phyloP scores from a whole-genome alignment of 2,797 vertebrate genomes.

The Trematomus bernacchii region DNA sequence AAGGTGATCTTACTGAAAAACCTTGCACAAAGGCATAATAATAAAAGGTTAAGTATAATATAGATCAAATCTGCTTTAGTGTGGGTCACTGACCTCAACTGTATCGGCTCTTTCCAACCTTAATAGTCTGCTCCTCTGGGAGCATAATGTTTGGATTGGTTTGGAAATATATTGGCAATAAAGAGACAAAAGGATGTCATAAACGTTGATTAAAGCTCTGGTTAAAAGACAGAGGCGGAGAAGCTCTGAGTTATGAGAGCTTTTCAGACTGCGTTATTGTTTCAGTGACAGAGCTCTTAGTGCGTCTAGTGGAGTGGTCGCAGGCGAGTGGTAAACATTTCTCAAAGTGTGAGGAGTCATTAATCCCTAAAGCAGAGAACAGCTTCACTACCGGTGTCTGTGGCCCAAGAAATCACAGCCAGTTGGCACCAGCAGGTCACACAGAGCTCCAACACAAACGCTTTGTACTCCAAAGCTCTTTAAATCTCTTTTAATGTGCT shows the following conservation, averaged over 20 bases:
- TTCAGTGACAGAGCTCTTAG: conserved; percentile 88
- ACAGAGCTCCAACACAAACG: conserved; percentile 66
- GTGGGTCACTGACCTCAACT: conserved; percentile 86
- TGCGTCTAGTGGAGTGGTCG: conserved; percentile 74
- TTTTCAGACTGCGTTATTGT: conserved; percentile 86
- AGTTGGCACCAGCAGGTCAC: conserved; percentile 79
- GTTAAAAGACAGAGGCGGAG: conserved; percentile 87
- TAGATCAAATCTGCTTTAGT: conserved; percentile 85
- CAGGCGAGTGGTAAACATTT: conserved; percentile 84
- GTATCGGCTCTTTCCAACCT: conserved; percentile 83
- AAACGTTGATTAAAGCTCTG: conserved; percentile 89
- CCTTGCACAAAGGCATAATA: conserved; percentile 72
- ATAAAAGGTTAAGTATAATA: conserved; percentile 85
- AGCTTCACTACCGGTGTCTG: conserved; percentile 78
- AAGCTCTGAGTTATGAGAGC: conserved; percentile 85
- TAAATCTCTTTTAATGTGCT: conserved; percentile 66
- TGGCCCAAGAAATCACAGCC: conserved; percentile 81
- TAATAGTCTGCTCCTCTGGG: conserved; percentile 84
- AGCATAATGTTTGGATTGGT: conserved; percentile 87
- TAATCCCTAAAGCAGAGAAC: conserved; percentile 81
- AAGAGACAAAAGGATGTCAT: conserved; percentile 90
- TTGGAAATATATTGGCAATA: conserved; percentile 90
- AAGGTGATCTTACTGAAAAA: conserved; percentile 80
- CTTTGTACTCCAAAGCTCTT: conserved; percentile 63
- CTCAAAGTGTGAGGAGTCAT: conserved; percentile 82